These are phyloP conservation scores for Rhagium mordax DNA, from an alignment of 2,888 invertebrate genomes.

Conservation along the genomic window DNA sequence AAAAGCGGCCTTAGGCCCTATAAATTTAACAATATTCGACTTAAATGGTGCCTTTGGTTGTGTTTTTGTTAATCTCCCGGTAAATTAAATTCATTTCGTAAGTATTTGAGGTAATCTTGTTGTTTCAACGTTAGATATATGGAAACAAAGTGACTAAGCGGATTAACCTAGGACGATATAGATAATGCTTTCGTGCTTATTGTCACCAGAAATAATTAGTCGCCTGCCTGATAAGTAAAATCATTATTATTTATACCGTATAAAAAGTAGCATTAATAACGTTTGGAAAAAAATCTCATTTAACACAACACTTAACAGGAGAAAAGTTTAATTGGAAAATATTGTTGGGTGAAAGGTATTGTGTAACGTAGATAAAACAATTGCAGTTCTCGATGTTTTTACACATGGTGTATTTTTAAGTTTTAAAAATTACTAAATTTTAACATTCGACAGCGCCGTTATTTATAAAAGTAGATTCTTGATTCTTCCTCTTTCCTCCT, in stretches of 20 bases:
- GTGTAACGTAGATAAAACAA: neutral
- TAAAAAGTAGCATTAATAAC: neutral
- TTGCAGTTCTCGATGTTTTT: neutral
- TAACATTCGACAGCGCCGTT: no score
- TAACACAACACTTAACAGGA: neutral
- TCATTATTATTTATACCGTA: neutral
- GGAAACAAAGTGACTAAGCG: neutral
- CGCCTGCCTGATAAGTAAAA: neutral
- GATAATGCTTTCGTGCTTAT: neutral
- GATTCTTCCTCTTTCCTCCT: no score
- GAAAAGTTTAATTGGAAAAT: neutral
- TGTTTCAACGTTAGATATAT: no score
- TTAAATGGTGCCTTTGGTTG: no score
- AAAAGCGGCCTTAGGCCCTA: no score
- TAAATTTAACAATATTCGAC: no score
- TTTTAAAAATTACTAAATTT: no score
- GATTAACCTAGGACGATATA: neutral
- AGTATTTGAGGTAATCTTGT: neutral
- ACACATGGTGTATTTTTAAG: no score
- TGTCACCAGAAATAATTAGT: neutral
- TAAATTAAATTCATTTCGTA: neutral
- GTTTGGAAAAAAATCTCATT: neutral
- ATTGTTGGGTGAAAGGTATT: neutral
- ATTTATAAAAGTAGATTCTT: no score
- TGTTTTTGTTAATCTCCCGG: no score